phyloP scores from a whole-genome alignment of 2,888 invertebrate genomes.

The Thereva nobilitata region DNA sequence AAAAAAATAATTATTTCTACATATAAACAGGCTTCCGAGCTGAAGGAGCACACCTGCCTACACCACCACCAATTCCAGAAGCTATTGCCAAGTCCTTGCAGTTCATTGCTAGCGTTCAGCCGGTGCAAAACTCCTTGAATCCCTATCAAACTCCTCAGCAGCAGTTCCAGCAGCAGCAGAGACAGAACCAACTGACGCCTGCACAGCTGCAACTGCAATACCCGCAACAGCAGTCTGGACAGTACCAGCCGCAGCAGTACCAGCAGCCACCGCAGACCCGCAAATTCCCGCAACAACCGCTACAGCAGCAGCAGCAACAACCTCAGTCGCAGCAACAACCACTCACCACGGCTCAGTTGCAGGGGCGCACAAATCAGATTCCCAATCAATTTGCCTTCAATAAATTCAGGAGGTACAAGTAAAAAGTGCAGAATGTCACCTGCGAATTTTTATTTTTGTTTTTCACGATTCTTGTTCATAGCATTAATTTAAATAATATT shows the following conservation, averaged over 20 bases:
- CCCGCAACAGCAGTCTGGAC: conserved; percentile 50
- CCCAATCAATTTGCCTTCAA: conserved; percentile 54
- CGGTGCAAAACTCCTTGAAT: conserved; percentile 52
- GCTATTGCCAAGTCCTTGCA: conserved; percentile 52
- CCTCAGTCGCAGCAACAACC: conserved; percentile 49
- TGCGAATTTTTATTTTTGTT: neutral
- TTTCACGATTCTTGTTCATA: neutral
- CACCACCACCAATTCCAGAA: conserved; percentile 54
- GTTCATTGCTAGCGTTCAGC: conserved; percentile 51
- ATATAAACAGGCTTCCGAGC: conserved; percentile 53
- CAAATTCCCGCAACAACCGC: conserved; percentile 42
- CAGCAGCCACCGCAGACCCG: conserved; percentile 48
- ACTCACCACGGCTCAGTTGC: conserved; percentile 44
- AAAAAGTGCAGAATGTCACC: conserved; percentile 37
- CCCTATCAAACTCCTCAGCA: conserved; percentile 54
- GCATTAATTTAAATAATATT: too few species aligned
- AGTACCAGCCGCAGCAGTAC: conserved; percentile 49
- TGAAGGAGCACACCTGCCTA: conserved; percentile 56
- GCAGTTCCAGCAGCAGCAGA: conserved; percentile 49
- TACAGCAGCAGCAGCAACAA: conserved; percentile 26
- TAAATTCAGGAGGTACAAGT: conserved; percentile 56
- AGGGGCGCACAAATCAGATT: conserved; percentile 54
- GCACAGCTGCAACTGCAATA: conserved; percentile 48
- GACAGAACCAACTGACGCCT: conserved; percentile 49
- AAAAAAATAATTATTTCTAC: conserved; percentile 11